Evolutionary conservation across 2,888 invertebrate species (phyloP).

Genomic region (Steinernema scapterisci): DNA sequence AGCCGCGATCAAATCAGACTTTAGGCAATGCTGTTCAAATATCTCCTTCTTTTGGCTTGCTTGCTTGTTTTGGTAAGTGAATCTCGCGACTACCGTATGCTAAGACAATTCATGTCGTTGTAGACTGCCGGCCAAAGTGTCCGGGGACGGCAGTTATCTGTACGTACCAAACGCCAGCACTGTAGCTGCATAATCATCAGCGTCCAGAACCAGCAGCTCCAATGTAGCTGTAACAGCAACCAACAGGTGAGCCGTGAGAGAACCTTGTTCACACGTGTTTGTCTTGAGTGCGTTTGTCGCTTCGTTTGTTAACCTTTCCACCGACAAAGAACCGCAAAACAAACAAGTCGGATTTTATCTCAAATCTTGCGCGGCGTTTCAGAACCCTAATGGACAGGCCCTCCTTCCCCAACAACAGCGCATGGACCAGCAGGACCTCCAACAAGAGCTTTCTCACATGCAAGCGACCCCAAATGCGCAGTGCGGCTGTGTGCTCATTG

Average conservation of each 20-base stretch:
- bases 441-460: slow-evolving; percentile 22
- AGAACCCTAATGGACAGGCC: slow-evolving; percentile 25
- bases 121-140: slow-evolving; percentile 4
- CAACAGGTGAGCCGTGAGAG: neutral
- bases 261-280: neutral
- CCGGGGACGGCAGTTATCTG: slow-evolving; percentile 15
- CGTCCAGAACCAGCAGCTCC: slow-evolving; percentile 7
- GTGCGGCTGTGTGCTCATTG: slow-evolving; percentile 26
- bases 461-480: slow-evolving; percentile 17
- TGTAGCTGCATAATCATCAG: slow-evolving; percentile 17
- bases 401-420: slow-evolving; percentile 18
- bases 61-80: neutral
- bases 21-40: slow-evolving; percentile 27
- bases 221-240: slow-evolving; percentile 26
- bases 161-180: slow-evolving; percentile 22
- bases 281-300: neutral
- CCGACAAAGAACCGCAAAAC: neutral
- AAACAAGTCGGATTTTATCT: neutral
- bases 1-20: neutral
- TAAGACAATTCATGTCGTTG: neutral
- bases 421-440: slow-evolving; percentile 20
- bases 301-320: neutral
- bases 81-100: neutral
- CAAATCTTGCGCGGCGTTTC: neutral
- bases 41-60: neutral